These are phyloP conservation scores for Gopherus evgoodei DNA, from an alignment of 2,113 vertebrate species.

Conservation along the genomic window DNA sequence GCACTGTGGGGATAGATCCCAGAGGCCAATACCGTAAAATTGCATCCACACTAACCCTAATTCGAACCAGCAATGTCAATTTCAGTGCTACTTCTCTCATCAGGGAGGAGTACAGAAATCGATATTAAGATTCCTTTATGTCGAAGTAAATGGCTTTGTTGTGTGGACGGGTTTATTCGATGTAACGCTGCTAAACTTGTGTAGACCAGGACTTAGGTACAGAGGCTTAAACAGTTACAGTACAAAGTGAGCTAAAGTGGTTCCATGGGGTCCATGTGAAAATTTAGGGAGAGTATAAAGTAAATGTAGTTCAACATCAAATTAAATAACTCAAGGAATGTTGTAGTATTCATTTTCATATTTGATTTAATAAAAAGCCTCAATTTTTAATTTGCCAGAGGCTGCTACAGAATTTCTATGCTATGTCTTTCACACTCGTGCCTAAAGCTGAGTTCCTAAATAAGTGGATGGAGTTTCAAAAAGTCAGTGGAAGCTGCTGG, in stretches of 20 bases:
- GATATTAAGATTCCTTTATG: too few species aligned
- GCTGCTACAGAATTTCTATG: rapidly evolving
- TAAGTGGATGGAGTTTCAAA: not conserved
- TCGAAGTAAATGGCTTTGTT: too few species aligned
- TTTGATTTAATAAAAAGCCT: not conserved
- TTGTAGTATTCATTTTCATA: not conserved
- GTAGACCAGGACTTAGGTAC: not conserved
- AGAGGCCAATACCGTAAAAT: too few species aligned
- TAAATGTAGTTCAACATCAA: not conserved
- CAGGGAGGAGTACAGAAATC: too few species aligned
- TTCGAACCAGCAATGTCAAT: too few species aligned
- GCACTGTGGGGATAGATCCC: too few species aligned
- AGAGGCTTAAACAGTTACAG: not conserved
- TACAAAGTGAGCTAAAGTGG: not conserved
- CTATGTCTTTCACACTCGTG: not conserved
- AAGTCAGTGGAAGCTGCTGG: too few species aligned
- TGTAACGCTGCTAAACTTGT: too few species aligned
- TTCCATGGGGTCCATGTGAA: not conserved
- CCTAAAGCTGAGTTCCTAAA: not conserved
- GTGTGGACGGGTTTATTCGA: too few species aligned
- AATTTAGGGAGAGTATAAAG: not conserved
- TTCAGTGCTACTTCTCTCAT: too few species aligned
- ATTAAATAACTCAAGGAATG: not conserved
- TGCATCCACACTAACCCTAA: too few species aligned
- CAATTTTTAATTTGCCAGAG: not conserved